These are phyloP conservation scores for Sylvia borin DNA, from an alignment of 2,797 vertebrate species.

Conservation along the genomic window DNA sequence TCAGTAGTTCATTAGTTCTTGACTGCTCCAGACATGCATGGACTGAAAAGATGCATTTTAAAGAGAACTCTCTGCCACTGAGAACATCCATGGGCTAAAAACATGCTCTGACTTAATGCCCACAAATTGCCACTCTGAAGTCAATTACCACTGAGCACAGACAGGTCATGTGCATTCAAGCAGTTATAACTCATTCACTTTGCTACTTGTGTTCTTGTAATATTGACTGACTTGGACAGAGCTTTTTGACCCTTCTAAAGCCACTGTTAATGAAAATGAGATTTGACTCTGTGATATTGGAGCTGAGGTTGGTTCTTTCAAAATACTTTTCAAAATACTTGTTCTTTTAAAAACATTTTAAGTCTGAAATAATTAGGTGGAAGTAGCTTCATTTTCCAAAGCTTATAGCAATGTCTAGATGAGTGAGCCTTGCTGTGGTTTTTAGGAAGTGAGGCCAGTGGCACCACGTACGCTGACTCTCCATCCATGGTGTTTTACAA, in stretches of 20 bases:
- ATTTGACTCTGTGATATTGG: not conserved
- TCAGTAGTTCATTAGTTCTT: not conserved
- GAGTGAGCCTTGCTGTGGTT: not conserved
- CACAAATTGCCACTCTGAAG: not conserved
- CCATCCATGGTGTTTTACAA: not conserved
- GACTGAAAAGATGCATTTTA: not conserved
- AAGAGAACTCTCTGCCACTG: not conserved
- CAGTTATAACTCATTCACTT: not conserved
- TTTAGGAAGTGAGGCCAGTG: not conserved
- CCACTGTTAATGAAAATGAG: not conserved
- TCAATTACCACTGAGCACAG: not conserved
- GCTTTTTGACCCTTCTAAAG: conserved; percentile 18
- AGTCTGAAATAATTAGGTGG: not conserved
- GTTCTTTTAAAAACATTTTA: not conserved
- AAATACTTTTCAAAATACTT: not conserved
- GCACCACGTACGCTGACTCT: not conserved
- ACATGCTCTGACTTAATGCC: not conserved
- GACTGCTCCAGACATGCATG: not conserved
- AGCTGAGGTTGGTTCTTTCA: not conserved
- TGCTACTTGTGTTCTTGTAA: not conserved
- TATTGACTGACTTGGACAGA: not conserved
- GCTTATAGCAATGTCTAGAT: not conserved
- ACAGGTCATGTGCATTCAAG: not conserved
- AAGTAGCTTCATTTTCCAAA: not conserved
- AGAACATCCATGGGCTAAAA: not conserved